Conservation (phyloP, 2,888 invertebrate species). For the Mythimna albipuncta region DNA sequence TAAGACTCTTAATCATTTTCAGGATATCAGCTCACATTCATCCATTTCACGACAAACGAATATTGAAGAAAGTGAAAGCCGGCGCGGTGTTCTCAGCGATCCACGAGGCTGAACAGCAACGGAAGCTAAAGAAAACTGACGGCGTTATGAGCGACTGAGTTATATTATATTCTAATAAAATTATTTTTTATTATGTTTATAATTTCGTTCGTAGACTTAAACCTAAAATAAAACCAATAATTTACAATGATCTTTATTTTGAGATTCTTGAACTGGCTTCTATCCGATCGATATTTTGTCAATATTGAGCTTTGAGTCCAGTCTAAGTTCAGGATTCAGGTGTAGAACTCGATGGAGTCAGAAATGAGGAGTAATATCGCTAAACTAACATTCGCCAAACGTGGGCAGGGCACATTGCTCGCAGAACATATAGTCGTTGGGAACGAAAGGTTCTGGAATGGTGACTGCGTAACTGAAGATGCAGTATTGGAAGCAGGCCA, state of each 20-base stretch:
- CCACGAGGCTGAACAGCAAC: slow-evolving; percentile 77
- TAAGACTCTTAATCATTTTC: slow-evolving; percentile 8
- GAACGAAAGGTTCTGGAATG: too few species aligned
- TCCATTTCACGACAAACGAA: slow-evolving; percentile 82
- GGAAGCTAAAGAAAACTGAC: slow-evolving; percentile 47
- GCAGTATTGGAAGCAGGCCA: too few species aligned
- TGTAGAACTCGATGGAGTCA: too few species aligned
- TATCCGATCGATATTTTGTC: neutral
- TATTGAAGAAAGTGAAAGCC: slow-evolving; percentile 79
- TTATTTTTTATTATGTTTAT: slow-evolving; percentile 6
- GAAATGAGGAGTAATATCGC: too few species aligned
- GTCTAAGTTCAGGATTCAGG: too few species aligned
- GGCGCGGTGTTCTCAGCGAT: slow-evolving; percentile 79
- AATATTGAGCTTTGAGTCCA: too few species aligned
- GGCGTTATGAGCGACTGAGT: slow-evolving; percentile 41
- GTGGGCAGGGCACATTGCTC: too few species aligned
- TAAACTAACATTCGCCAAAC: too few species aligned
- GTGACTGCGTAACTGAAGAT: too few species aligned
- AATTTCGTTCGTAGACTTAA: neutral
- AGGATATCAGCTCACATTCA: slow-evolving; percentile 83
- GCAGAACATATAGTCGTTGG: too few species aligned
- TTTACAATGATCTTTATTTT: neutral
- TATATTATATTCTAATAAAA: slow-evolving; percentile 15
- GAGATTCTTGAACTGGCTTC: neutral
- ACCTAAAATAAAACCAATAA: neutral